phyloP scores from a whole-genome alignment of 1,140 invertebrate genomes.

The Lepidostoma basale region DNA sequence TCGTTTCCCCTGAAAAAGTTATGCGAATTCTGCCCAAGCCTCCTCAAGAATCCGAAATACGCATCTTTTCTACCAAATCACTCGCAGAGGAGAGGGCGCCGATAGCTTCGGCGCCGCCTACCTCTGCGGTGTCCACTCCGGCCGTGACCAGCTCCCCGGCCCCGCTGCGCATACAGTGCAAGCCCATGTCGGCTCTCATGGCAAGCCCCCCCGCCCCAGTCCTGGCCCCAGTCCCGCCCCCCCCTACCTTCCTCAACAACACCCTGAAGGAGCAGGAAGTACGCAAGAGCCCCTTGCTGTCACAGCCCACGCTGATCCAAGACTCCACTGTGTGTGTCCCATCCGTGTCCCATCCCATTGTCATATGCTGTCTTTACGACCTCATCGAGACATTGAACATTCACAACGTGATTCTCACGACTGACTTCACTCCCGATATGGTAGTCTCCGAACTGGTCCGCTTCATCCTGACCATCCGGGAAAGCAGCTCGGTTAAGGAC shows the following conservation, averaged over 20 bases:
- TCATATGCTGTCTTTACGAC: not conserved
- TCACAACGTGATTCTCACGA: not conserved
- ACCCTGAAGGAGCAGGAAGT: not conserved
- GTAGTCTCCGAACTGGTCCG: not conserved
- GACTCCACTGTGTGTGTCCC: not conserved
- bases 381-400: not conserved
- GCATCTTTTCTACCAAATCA: not conserved
- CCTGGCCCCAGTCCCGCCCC: not conserved
- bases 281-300: not conserved
- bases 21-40: not conserved
- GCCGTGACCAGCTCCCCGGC: not conserved
- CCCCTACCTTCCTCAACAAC: not conserved
- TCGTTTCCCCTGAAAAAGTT: not conserved
- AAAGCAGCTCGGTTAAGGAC: not conserved
- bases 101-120: not conserved
- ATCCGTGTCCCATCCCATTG: not conserved
- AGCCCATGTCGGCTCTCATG: not conserved
- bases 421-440: not conserved
- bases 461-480: slow-evolving; percentile 6
- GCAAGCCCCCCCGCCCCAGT: not conserved
- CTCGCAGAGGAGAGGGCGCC: not conserved
- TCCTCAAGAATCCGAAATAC: not conserved
- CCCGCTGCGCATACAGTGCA: not conserved
- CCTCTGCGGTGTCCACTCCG: too few species aligned
- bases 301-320: not conserved